A percentile compares a stretch with the other conserved stretches of the same genome.
These are phyloP conservation scores for Cricetomys ansorgei DNA, from an alignment of 2,113 vertebrate species.

Conservation along the genomic window DNA sequence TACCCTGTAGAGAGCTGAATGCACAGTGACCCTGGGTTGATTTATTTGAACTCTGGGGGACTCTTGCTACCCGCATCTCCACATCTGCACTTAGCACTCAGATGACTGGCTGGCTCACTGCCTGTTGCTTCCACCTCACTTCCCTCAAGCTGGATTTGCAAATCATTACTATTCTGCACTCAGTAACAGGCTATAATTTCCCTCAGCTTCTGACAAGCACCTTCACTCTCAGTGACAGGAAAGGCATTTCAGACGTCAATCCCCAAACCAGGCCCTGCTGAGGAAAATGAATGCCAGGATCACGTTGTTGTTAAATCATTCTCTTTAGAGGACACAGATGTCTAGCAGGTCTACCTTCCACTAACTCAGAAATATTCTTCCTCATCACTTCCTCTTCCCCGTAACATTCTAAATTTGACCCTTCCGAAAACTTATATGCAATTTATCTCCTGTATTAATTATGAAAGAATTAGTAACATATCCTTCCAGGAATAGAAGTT, in stretches of 20 bases:
- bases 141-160: conserved; percentile 8
- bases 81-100: background rate
- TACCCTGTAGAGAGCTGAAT: background rate
- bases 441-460: background rate
- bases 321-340: background rate
- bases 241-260: conserved; percentile 66
- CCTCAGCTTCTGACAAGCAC: conserved; percentile 44
- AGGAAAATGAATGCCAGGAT: conserved; percentile 27
- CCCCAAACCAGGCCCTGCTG: conserved; percentile 16
- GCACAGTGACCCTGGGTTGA: background rate
- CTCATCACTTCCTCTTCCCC: conserved; percentile 32
- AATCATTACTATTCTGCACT: conserved; percentile 5
- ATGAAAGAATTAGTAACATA: conserved; percentile 42
- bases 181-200: conserved; percentile 58
- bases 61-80: fast-evolving
- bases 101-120: background rate
- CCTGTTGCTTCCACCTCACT: conserved; percentile 13
- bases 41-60: background rate
- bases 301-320: conserved; percentile 25
- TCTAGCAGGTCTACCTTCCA: background rate
- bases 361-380: conserved; percentile 6
- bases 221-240: conserved; percentile 54
- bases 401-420: conserved; percentile 26
- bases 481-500: background rate
- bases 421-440: background rate